A percentile compares a stretch with the other conserved stretches of the same genome.
Evolutionary conservation across 2,888 invertebrate species (phyloP).

Genomic region (Lycaena phlaeas): DNA sequence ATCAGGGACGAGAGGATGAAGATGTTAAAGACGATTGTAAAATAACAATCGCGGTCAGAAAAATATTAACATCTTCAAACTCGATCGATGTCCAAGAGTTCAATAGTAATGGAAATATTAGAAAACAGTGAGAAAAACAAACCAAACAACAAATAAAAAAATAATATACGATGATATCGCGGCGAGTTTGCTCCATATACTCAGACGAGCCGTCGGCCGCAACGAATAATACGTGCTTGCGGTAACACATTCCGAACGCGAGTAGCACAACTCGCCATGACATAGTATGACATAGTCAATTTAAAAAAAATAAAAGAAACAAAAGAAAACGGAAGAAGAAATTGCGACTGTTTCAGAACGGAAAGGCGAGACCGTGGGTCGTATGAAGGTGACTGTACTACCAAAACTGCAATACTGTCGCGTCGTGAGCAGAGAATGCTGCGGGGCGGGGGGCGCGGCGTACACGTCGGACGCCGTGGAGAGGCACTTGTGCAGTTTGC

Average conservation of each 20-base stretch:
- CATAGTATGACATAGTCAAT: conserved; percentile 20
- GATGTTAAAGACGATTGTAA: conserved; percentile 1
- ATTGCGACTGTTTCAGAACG: conserved; percentile 67
- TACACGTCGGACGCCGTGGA: conserved; percentile 89
- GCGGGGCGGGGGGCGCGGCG: conserved; percentile 74
- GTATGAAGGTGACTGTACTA: conserved; percentile 85
- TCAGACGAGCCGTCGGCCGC: neutral
- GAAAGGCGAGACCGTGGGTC: conserved; percentile 49
- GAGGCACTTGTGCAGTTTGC: conserved; percentile 93
- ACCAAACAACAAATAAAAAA: conserved; percentile 23
- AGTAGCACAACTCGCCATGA: conserved; percentile 22
- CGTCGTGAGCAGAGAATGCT: conserved; percentile 83
- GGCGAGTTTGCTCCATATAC: conserved; percentile 19
- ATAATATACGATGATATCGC: too few relatives aligned
- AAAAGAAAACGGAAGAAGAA: conserved; percentile 35
- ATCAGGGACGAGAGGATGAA: neutral
- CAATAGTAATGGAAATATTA: conserved; percentile 33
- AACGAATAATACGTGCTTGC: too few relatives aligned
- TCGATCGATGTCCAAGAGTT: conserved; percentile 13
- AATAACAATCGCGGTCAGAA: neutral
- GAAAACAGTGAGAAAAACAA: conserved; percentile 27
- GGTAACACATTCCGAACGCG: too few relatives aligned
- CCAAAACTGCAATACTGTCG: conserved; percentile 96
- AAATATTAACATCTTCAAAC: conserved; percentile 8
- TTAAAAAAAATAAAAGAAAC: conserved; percentile 26